Conservation (phyloP, 2,888 invertebrate species). For the Chrysolina oricalcia region DNA sequence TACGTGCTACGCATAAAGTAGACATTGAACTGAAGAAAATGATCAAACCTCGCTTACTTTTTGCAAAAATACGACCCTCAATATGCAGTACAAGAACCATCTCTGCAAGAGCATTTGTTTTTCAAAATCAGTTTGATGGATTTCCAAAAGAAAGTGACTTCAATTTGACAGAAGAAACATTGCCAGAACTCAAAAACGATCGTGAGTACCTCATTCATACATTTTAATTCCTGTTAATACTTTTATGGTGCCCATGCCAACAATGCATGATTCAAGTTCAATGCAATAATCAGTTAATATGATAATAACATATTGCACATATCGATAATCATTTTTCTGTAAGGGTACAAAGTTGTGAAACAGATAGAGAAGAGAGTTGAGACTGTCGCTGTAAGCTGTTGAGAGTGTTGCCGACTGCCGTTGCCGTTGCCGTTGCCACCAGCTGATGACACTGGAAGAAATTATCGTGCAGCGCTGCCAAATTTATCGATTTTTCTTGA, state of each 20-base stretch:
- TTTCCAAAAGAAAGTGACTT: constrained; percentile 80
- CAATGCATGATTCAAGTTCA: not conserved
- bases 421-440: too few relatives aligned
- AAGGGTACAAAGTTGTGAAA: too few relatives aligned
- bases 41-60: constrained; percentile 14
- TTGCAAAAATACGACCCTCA: not conserved
- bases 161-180: constrained; percentile 78
- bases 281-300: not conserved
- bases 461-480: too few relatives aligned
- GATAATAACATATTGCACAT: too few relatives aligned
- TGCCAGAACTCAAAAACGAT: constrained; percentile 79
- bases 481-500: too few relatives aligned
- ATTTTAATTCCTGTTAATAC: not conserved
- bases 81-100: constrained; percentile 32
- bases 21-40: constrained; percentile 25
- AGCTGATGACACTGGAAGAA: too few relatives aligned
- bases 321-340: too few relatives aligned
- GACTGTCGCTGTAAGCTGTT: too few relatives aligned
- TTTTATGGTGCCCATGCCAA: too few relatives aligned
- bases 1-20: too few relatives aligned
- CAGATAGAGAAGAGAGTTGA: too few relatives aligned
- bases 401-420: too few relatives aligned
- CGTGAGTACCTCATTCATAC: constrained; percentile 70
- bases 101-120: constrained; percentile 75
- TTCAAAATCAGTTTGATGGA: constrained; percentile 80